Conservation (phyloP, 2,113 vertebrate species). For the Hirundichthys speculiger region DNA sequence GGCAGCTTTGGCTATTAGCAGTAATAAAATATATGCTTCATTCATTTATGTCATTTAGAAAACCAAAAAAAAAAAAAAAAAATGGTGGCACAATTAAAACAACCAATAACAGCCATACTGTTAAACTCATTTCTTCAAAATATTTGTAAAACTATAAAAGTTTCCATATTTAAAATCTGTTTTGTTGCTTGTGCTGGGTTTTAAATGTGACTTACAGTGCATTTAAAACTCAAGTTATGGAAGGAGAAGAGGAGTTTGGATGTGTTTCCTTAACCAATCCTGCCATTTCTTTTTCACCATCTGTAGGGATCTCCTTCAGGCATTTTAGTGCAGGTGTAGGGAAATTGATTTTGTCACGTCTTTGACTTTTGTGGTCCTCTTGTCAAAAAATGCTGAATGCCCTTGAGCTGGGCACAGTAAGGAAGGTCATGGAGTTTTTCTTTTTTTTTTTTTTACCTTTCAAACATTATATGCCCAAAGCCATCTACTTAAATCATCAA, state of each 20-base stretch:
- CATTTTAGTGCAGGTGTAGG: constrained; percentile 52
- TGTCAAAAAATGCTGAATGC: constrained; percentile 64
- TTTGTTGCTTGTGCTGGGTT: too few species aligned
- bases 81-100: too few species aligned
- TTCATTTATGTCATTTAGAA: not conserved
- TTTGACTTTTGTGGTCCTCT: constrained; percentile 46
- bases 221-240: too few species aligned
- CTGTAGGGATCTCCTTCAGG: constrained; percentile 51
- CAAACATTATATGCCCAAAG: constrained; percentile 37
- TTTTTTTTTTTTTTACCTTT: too few species aligned
- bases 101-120: too few species aligned
- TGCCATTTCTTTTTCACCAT: constrained; percentile 43
- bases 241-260: too few species aligned
- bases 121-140: too few species aligned
- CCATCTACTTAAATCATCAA: constrained; percentile 41
- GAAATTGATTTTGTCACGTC: constrained; percentile 40
- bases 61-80: too few species aligned
- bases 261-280: constrained; percentile 19
- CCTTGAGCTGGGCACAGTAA: constrained; percentile 20
- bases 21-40: not conserved
- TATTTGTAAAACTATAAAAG: too few species aligned
- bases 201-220: not conserved
- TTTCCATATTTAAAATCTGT: too few species aligned
- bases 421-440: constrained; percentile 21
- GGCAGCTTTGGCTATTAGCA: not conserved